These are phyloP conservation scores for Streptopelia turtur DNA, from an alignment of 2,797 vertebrate species.

Conservation along the genomic window DNA sequence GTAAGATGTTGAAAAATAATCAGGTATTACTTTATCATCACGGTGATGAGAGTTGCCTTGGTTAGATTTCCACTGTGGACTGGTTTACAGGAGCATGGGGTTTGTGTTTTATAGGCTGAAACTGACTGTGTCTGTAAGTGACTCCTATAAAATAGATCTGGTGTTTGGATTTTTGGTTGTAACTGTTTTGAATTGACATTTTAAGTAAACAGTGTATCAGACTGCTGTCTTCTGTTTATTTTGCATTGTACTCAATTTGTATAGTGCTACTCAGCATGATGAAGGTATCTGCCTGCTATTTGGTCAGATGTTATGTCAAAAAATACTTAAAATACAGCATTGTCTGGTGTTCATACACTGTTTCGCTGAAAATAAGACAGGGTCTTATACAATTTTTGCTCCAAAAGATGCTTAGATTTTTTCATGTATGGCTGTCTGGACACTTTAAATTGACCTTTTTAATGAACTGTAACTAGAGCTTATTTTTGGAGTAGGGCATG, in stretches of 20 bases:
- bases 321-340: neutral
- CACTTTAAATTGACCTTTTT: too few species aligned
- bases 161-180: neutral
- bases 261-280: rapidly evolving
- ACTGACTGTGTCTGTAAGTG: neutral
- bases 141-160: neutral
- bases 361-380: too few species aligned
- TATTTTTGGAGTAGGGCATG: too few species aligned
- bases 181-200: neutral
- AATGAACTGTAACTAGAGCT: too few species aligned
- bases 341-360: neutral
- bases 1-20: neutral
- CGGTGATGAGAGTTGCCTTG: neutral
- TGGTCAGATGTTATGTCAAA: neutral
- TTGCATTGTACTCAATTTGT: neutral
- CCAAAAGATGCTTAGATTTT: too few species aligned
- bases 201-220: neutral
- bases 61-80: neutral
- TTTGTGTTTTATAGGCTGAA: neutral
- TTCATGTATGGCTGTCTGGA: too few species aligned
- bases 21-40: neutral
- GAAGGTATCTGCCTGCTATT: neutral
- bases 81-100: neutral
- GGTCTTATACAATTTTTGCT: too few species aligned
- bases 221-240: neutral